These are phyloP conservation scores for Limenitis camilla DNA, from an alignment of 2,888 invertebrate species.

Conservation along the genomic window DNA sequence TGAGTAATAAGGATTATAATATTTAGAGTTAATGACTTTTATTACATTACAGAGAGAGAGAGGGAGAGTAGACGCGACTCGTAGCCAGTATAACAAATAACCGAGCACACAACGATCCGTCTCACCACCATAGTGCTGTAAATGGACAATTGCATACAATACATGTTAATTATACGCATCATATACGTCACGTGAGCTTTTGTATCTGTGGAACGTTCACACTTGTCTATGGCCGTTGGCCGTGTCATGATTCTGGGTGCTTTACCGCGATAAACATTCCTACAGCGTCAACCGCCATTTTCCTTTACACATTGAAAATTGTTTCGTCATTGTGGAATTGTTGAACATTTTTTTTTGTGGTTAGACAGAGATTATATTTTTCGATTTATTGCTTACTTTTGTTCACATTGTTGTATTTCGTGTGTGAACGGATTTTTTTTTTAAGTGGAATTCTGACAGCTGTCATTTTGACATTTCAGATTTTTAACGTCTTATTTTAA, in stretches of 20 bases:
- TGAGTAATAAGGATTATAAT: no score
- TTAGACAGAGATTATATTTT: slow-evolving; percentile 70
- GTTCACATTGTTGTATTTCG: slow-evolving; percentile 57
- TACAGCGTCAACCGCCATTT: no score
- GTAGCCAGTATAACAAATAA: slow-evolving; percentile 55
- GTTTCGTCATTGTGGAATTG: slow-evolving; percentile 44
- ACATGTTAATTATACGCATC: slow-evolving; percentile 56
- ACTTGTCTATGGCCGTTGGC: slow-evolving; percentile 26
- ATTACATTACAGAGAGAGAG: no score
- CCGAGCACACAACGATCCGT: slow-evolving; percentile 49
- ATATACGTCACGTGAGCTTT: slow-evolving; percentile 33
- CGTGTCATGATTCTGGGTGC: slow-evolving; percentile 45
- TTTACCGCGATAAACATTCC: slow-evolving; percentile 25
- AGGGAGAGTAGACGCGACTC: slow-evolving; percentile 47
- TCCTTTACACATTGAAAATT: background rate
- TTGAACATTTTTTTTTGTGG: slow-evolving; percentile 56
- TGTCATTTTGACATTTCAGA: no score
- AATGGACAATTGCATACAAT: slow-evolving; percentile 45
- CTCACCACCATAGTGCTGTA: slow-evolving; percentile 48
- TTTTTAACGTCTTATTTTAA: no score
- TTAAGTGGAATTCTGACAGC: no score
- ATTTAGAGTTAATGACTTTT: no score
- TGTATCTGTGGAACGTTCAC: slow-evolving; percentile 40
- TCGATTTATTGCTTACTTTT: slow-evolving; percentile 61
- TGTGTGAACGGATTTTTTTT: no score